Percentiles rank a stretch among this genome's conserved stretches.
Evolutionary conservation across 2,888 invertebrate species (phyloP).

Genomic region (Agonopterix alstromeriana): DNA sequence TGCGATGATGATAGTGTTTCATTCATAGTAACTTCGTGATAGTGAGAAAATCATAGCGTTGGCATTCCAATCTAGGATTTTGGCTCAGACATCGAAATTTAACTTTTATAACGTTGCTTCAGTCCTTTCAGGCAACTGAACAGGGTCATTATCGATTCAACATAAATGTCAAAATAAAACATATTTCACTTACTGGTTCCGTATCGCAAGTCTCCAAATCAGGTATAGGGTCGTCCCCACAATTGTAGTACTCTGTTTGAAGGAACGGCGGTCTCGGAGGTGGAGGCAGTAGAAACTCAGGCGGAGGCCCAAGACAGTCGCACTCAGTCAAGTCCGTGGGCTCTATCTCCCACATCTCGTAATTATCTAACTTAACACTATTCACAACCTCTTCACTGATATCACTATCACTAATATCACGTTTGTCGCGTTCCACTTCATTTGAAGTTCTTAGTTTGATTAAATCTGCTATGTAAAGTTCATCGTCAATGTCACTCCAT

Average conservation of each 20-base stretch:
- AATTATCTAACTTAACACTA: constrained; percentile 73
- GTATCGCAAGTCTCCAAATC: constrained; percentile 86
- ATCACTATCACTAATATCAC: constrained; percentile 70
- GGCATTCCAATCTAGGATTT: too few relatives aligned
- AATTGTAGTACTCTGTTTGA: constrained; percentile 79
- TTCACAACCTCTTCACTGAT: constrained; percentile 71
- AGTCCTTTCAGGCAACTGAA: too few relatives aligned
- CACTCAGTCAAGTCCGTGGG: constrained; percentile 83
- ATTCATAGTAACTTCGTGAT: too few relatives aligned
- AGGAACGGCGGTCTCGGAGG: constrained; percentile 85
- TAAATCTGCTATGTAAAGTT: constrained; percentile 69
- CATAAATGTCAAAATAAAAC: background rate
- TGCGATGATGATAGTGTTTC: too few relatives aligned
- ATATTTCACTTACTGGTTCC: constrained; percentile 80
- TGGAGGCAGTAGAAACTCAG: constrained; percentile 84
- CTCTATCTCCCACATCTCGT: constrained; percentile 84
- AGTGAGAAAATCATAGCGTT: too few relatives aligned
- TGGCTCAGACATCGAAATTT: background rate
- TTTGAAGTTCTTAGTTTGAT: constrained; percentile 63
- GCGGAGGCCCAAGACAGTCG: constrained; percentile 85
- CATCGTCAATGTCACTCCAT: constrained; percentile 69
- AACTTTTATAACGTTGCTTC: background rate
- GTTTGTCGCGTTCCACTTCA: constrained; percentile 64
- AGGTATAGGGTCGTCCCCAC: constrained; percentile 82
- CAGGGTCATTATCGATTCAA: too few relatives aligned